phyloP scores from a whole-genome alignment of 2,797 vertebrate species.

The Gouania willdenowi region DNA sequence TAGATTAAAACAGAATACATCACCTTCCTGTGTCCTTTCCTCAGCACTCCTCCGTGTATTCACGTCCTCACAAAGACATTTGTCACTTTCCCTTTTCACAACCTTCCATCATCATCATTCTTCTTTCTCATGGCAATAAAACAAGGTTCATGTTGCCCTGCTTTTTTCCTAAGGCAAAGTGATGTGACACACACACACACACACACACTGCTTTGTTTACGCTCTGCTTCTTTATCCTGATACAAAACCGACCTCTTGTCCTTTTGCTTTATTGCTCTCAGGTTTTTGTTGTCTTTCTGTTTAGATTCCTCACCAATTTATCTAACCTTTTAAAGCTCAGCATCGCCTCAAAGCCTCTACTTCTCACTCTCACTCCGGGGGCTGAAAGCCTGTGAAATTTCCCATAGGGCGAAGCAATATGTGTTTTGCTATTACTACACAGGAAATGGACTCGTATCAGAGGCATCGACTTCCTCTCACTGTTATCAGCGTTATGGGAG shows the following conservation, averaged over 20 bases:
- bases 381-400: constrained; percentile 49
- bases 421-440: constrained; percentile 48
- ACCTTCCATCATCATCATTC: neutral
- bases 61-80: constrained; percentile 47
- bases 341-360: neutral
- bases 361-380: constrained; percentile 15
- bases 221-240: constrained; percentile 14
- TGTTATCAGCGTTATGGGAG: constrained; percentile 55
- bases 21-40: too few species aligned
- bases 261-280: constrained; percentile 2
- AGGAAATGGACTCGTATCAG: constrained; percentile 65
- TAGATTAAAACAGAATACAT: too few species aligned
- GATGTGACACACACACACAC: constrained; percentile 33
- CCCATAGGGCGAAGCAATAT: constrained; percentile 48
- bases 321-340: neutral
- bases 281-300: constrained; percentile 1
- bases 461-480: constrained; percentile 64
- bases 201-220: constrained; percentile 46
- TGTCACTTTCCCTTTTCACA: constrained; percentile 46
- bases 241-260: neutral
- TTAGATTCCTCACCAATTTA: constrained; percentile 3
- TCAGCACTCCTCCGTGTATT: too few species aligned
- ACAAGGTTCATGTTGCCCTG: constrained; percentile 43
- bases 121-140: constrained; percentile 19
- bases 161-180: constrained; percentile 44